These are phyloP conservation scores for Sebastes melanostomus DNA, from an alignment of 2,797 vertebrate species.

Conservation along the genomic window DNA sequence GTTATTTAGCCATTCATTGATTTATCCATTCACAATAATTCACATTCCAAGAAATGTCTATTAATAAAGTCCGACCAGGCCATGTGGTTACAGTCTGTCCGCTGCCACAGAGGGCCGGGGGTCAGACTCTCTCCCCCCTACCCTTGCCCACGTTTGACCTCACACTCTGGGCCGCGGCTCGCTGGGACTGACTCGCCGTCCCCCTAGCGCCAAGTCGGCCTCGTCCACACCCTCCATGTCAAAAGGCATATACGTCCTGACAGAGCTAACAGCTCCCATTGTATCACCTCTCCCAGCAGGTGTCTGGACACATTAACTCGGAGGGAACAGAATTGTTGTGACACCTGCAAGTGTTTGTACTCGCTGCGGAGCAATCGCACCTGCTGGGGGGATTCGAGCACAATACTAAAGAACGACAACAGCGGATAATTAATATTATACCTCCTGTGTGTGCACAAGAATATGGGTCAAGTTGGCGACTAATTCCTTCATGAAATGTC, in stretches of 20 bases:
- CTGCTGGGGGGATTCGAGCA: constrained; percentile 30
- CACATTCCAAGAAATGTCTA: not conserved
- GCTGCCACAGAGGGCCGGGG: not conserved
- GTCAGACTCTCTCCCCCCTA: not conserved
- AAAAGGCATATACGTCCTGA: constrained; percentile 35
- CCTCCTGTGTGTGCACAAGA: not conserved
- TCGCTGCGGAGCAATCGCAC: constrained; percentile 37
- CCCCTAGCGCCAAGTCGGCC: constrained; percentile 7
- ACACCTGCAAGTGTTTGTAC: constrained; percentile 59
- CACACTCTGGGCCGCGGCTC: constrained; percentile 23
- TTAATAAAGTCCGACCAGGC: not conserved
- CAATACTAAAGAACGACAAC: not conserved
- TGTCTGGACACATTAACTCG: constrained; percentile 53
- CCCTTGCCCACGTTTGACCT: constrained; percentile 51
- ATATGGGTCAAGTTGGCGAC: not conserved
- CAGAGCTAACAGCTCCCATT: constrained; percentile 61
- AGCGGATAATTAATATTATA: not conserved
- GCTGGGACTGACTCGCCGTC: constrained; percentile 22
- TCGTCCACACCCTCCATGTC: constrained; percentile 40
- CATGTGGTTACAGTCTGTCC: constrained; percentile 12
- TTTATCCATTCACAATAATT: not conserved
- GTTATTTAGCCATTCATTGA: not conserved
- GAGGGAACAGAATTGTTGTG: constrained; percentile 45
- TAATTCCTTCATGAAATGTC: not conserved
- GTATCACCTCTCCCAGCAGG: constrained; percentile 61